Evolutionary conservation across 2,888 invertebrate species (phyloP).

Genomic region (Hypena proboscidalis): DNA sequence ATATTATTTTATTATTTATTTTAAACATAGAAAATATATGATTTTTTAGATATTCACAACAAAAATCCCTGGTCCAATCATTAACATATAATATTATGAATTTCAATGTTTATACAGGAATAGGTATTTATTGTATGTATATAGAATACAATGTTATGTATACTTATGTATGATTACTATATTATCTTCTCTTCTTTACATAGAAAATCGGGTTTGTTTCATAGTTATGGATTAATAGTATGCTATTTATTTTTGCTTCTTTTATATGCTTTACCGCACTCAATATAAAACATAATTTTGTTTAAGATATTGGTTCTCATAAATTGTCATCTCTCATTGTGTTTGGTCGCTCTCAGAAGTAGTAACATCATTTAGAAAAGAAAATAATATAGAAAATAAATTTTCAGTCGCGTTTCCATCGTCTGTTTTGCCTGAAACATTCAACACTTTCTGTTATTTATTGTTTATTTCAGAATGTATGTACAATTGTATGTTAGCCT

Average conservation of each 20-base stretch:
- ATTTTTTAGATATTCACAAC: no score
- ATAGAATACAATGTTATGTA: conserved; percentile 35
- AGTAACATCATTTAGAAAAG: conserved; percentile 4
- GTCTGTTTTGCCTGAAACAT: not conserved
- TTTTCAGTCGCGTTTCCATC: not conserved
- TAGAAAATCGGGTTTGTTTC: conserved; percentile 58
- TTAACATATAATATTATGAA: no score
- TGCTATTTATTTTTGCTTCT: conserved; percentile 65
- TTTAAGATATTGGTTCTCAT: conserved; percentile 43
- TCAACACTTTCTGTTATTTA: no score
- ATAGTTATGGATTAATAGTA: conserved; percentile 51
- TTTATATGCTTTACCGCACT: conserved; percentile 69
- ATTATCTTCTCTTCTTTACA: conserved; percentile 42
- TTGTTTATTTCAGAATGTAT: no score
- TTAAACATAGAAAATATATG: not conserved
- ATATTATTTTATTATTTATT: not conserved
- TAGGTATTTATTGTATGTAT: conserved; percentile 30
- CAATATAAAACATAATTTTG: conserved; percentile 36
- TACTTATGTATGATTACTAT: conserved; percentile 39
- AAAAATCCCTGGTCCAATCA: not conserved
- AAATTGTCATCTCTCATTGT: conserved; percentile 45
- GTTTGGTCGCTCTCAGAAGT: conserved; percentile 55
- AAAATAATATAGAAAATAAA: conserved; percentile 17
- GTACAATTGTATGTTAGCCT: no score
- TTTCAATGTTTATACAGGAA: no score